phyloP scores from a whole-genome alignment of 2,113 vertebrate genomes.

The Coracopsis vasa region DNA sequence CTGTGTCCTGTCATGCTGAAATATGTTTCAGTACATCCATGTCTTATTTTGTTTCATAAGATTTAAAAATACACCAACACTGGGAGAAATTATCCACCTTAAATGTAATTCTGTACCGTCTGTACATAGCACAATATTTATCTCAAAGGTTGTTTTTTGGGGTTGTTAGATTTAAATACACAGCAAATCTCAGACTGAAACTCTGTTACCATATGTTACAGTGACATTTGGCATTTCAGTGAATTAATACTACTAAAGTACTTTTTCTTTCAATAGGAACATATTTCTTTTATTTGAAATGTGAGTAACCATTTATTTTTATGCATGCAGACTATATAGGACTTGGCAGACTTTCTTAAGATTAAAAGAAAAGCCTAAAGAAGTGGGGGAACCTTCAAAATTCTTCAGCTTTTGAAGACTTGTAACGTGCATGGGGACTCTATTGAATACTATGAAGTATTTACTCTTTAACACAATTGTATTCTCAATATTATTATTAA shows the following conservation, averaged over 20 bases:
- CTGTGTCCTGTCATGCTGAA: background rate
- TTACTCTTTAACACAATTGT: background rate
- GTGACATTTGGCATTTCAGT: background rate
- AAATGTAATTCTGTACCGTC: background rate
- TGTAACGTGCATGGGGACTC: background rate
- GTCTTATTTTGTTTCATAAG: background rate
- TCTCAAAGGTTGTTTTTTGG: background rate
- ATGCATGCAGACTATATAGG: too few species aligned
- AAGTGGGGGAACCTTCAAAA: background rate
- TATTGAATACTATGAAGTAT: background rate
- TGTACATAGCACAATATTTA: background rate
- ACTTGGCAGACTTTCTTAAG: background rate
- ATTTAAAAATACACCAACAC: background rate
- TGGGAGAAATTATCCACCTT: background rate
- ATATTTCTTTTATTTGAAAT: background rate
- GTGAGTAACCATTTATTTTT: background rate
- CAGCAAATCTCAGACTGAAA: background rate
- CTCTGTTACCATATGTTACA: background rate
- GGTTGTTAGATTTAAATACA: background rate
- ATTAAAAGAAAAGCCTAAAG: background rate
- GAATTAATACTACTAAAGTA: background rate
- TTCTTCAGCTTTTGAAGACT: background rate
- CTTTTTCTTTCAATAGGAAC: background rate
- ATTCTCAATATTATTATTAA: background rate
- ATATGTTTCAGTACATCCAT: background rate